phyloP scores from a whole-genome alignment of 1,140 invertebrate genomes.

The Drosophila kohkoa region DNA sequence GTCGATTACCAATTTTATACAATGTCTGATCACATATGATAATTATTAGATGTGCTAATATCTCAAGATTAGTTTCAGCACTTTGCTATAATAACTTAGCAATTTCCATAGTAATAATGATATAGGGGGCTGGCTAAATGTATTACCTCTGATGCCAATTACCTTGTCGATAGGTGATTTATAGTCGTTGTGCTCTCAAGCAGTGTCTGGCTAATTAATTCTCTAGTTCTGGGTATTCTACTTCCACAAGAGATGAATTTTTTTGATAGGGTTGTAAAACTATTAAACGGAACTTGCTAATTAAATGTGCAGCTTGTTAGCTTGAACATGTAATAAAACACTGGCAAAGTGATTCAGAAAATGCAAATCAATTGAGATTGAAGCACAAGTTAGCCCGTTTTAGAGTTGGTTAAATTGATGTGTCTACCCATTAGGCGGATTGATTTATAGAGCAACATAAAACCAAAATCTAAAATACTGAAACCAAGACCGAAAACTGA shows the following conservation, averaged over 20 bases:
- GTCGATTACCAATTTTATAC: background rate
- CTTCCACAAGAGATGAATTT: background rate
- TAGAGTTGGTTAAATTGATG: constrained; percentile 35
- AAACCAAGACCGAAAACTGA: constrained; percentile 36
- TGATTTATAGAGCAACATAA: constrained; percentile 46
- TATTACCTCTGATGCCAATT: constrained; percentile 39
- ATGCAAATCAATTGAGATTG: constrained; percentile 42
- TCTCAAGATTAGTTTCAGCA: constrained; percentile 9
- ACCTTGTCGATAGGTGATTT: constrained; percentile 53
- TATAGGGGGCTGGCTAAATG: constrained; percentile 9
- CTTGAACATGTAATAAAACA: background rate
- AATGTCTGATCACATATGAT: background rate
- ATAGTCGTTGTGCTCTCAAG: constrained; percentile 14
- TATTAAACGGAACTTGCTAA: constrained; percentile 28
- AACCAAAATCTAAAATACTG: constrained; percentile 32
- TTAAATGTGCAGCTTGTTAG: constrained; percentile 1
- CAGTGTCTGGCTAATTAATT: background rate
- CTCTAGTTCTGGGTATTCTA: constrained; percentile 4
- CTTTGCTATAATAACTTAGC: constrained; percentile 16
- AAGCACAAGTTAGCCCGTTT: constrained; percentile 14
- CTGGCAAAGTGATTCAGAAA: background rate
- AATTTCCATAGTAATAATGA: constrained; percentile 30
- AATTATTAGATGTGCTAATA: background rate
- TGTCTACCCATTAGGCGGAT: constrained; percentile 37
- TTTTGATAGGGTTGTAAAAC: constrained; percentile 16